These are phyloP conservation scores for Invenusta paracnida DNA, from an alignment of 2,888 invertebrate species.

Conservation along the genomic window DNA sequence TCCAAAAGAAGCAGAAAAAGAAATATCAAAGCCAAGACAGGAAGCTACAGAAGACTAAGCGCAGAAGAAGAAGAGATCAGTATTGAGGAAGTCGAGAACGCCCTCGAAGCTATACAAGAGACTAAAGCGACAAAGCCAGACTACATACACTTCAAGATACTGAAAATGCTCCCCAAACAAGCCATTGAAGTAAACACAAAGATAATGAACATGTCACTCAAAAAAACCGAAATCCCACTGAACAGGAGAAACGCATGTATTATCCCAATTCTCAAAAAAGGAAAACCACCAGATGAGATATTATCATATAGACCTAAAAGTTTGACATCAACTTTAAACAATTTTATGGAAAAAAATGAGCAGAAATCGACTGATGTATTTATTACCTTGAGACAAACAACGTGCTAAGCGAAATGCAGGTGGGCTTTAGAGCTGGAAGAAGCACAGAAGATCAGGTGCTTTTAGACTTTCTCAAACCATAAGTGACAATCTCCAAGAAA, in stretches of 20 bases:
- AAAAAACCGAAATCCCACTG: background rate
- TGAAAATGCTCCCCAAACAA: background rate
- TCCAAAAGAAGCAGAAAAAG: too few species aligned
- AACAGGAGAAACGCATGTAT: background rate
- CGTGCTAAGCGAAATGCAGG: background rate
- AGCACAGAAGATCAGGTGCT: background rate
- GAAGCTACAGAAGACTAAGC: too few species aligned
- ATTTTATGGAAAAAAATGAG: background rate
- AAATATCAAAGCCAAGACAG: too few species aligned
- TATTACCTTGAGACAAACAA: background rate
- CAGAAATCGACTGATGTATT: background rate
- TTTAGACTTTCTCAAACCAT: background rate
- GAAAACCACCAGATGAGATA: background rate
- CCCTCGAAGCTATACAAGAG: background rate
- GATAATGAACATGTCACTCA: background rate
- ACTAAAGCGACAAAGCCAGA: background rate
- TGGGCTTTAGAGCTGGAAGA: background rate
- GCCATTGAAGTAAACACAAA: background rate
- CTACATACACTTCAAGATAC: background rate
- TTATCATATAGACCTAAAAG: background rate
- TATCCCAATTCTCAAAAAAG: background rate
- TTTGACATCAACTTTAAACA: background rate
- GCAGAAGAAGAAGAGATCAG: too few species aligned
- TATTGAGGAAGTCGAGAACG: background rate
- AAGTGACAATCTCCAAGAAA: background rate